A percentile compares a stretch with the other conserved stretches of the same genome.
phyloP scores from a whole-genome alignment of 2,797 vertebrate genomes.

The Falco peregrinus region DNA sequence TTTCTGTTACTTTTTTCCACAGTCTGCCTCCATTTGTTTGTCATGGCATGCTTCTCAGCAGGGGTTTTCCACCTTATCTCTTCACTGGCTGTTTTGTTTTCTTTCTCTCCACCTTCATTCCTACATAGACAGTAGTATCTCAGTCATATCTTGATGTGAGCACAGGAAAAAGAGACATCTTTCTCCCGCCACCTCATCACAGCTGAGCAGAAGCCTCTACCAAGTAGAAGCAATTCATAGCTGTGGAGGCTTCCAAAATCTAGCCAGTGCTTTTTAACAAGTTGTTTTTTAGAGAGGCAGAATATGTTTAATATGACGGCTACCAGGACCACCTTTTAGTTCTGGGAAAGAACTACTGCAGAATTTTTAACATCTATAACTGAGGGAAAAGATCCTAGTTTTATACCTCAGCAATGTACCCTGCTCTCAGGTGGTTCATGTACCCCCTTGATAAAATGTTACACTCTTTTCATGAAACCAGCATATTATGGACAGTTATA shows the following conservation, averaged over 20 bases:
- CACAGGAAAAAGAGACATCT: neutral
- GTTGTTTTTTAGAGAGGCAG: neutral
- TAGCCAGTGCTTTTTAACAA: neutral
- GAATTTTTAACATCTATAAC: neutral
- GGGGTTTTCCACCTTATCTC: conserved; percentile 13
- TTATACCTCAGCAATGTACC: neutral
- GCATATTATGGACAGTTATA: neutral
- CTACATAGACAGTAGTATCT: neutral
- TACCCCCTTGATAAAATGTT: neutral
- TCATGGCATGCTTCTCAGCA: neutral
- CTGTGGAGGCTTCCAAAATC: neutral
- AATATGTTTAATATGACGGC: neutral
- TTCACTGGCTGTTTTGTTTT: conserved; percentile 24
- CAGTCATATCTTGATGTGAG: neutral
- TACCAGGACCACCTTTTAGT: neutral
- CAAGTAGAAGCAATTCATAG: neutral
- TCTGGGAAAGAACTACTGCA: neutral
- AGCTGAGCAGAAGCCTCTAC: neutral
- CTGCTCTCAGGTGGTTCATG: neutral
- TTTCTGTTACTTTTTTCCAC: neutral
- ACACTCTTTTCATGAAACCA: neutral
- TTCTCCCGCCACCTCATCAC: neutral
- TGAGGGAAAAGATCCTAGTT: neutral
- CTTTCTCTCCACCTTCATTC: neutral
- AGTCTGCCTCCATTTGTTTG: conserved; percentile 25